Conservation (phyloP, 2,797 vertebrate genomes). For the Acipenser transmontanus region DNA sequence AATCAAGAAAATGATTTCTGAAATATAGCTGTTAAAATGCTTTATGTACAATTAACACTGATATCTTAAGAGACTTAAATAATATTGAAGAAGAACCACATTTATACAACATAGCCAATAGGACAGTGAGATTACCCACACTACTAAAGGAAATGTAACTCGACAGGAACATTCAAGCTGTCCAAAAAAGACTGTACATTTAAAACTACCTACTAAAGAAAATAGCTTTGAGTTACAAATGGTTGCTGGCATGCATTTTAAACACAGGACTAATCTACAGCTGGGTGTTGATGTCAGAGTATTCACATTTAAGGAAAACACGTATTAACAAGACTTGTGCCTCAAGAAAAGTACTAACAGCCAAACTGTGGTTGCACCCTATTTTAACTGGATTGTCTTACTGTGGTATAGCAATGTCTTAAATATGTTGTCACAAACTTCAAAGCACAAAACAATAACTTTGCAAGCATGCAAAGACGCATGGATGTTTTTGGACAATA, state of each 20-base stretch:
- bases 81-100: slow-evolving; percentile 58
- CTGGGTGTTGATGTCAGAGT: no score
- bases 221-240: slow-evolving; percentile 41
- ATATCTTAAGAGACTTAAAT: slow-evolving; percentile 57
- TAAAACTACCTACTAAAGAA: slow-evolving; percentile 47
- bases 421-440: no score
- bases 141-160: slow-evolving; percentile 57
- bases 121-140: slow-evolving; percentile 61
- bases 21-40: slow-evolving; percentile 59
- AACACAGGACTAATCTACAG: slow-evolving; percentile 34
- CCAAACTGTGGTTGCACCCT: slow-evolving; percentile 1
- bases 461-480: no score
- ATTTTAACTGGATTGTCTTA: no score
- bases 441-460: no score
- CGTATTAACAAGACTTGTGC: slow-evolving; percentile 32
- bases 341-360: slow-evolving; percentile 28
- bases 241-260: slow-evolving; percentile 51
- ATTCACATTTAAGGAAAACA: slow-evolving; percentile 22
- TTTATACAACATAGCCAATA: slow-evolving; percentile 62
- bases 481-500: no score
- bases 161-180: slow-evolving; percentile 52
- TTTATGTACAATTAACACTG: slow-evolving; percentile 71
- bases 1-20: slow-evolving; percentile 14
- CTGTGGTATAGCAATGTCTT: no score
- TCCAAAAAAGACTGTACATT: slow-evolving; percentile 51